Evolutionary conservation across 1,140 invertebrate species (phyloP).

Genomic region (Macrostomum lignano): DNA sequence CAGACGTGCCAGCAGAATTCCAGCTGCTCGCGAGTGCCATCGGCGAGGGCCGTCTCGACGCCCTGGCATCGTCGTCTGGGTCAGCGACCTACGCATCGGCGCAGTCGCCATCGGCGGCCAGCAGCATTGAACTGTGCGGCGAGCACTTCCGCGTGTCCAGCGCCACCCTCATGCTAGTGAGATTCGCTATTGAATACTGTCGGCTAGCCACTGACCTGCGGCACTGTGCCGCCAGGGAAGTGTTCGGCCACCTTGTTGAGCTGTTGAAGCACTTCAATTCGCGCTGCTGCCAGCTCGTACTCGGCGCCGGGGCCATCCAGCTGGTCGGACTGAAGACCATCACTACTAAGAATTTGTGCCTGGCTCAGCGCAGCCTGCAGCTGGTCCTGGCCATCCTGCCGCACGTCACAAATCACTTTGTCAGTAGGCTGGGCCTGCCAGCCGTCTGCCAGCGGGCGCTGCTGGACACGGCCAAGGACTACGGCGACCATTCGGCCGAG

Average conservation of each 20-base stretch:
- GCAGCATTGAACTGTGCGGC: too few relatives aligned
- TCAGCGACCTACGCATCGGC: too few relatives aligned
- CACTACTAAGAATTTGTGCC: slow-evolving; percentile 62
- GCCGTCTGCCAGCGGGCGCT: background rate
- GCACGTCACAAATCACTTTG: slow-evolving; percentile 28
- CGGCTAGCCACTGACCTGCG: background rate
- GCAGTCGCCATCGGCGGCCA: too few relatives aligned
- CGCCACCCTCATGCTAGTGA: background rate
- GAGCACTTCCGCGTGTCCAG: background rate
- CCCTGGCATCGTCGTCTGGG: too few relatives aligned
- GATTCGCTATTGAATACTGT: slow-evolving; percentile 1
- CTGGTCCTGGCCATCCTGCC: slow-evolving; percentile 34
- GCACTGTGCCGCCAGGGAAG: background rate
- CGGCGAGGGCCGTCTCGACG: too few relatives aligned
- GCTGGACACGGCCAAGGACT: slow-evolving; percentile 38
- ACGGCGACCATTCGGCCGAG: slow-evolving; percentile 57
- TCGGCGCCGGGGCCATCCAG: slow-evolving; percentile 72
- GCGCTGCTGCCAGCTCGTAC: slow-evolving; percentile 60
- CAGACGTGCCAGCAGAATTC: slow-evolving; percentile 67
- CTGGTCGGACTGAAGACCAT: slow-evolving; percentile 81
- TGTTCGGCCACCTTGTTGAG: slow-evolving; percentile 7
- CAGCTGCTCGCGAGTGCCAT: too few relatives aligned
- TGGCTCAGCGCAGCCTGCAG: slow-evolving; percentile 55
- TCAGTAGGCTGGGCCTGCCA: slow-evolving; percentile 15
- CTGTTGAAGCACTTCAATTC: slow-evolving; percentile 52